These are phyloP conservation scores for Trissoscelio sp. DNA, from an alignment of 2,888 invertebrate genomes.

Conservation along the genomic window DNA sequence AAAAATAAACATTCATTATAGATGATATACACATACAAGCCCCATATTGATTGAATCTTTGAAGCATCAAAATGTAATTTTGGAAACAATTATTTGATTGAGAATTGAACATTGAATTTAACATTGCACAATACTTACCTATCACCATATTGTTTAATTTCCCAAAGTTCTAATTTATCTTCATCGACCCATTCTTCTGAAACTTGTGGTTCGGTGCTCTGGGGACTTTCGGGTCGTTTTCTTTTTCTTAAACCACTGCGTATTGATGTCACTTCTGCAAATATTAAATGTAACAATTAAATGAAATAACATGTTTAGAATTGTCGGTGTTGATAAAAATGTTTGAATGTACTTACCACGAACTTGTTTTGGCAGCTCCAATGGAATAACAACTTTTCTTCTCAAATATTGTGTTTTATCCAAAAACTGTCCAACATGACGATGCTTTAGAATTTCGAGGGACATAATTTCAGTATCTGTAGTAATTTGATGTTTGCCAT, in stretches of 20 bases:
- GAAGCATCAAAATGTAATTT: not conserved
- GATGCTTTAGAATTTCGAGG: slow-evolving; percentile 93
- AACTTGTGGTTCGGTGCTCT: slow-evolving; percentile 97
- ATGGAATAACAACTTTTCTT: slow-evolving; percentile 96
- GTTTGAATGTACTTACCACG: slow-evolving; percentile 86
- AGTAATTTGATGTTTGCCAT: slow-evolving; percentile 96
- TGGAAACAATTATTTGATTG: not conserved
- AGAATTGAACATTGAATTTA: not conserved
- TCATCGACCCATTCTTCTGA: slow-evolving; percentile 98
- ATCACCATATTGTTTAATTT: slow-evolving; percentile 96
- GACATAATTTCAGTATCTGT: slow-evolving; percentile 98
- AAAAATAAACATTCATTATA: slow-evolving; percentile 22
- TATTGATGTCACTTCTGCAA: slow-evolving; percentile 95
- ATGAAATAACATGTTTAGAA: too few relatives aligned
- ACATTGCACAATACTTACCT: slow-evolving; percentile 85
- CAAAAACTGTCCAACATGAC: slow-evolving; percentile 94
- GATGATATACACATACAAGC: slow-evolving; percentile 30
- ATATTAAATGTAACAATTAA: slow-evolving; percentile 7
- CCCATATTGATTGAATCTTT: slow-evolving; percentile 71
- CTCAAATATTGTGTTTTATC: slow-evolving; percentile 96
- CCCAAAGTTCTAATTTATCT: slow-evolving; percentile 97
- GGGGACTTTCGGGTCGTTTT: slow-evolving; percentile 96
- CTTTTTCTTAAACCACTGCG: slow-evolving; percentile 96
- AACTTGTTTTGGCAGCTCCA: slow-evolving; percentile 95
- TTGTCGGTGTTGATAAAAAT: too few relatives aligned